Evolutionary conservation across 2,888 invertebrate genomes (phyloP).

Genomic region (Apoda limacodes): DNA sequence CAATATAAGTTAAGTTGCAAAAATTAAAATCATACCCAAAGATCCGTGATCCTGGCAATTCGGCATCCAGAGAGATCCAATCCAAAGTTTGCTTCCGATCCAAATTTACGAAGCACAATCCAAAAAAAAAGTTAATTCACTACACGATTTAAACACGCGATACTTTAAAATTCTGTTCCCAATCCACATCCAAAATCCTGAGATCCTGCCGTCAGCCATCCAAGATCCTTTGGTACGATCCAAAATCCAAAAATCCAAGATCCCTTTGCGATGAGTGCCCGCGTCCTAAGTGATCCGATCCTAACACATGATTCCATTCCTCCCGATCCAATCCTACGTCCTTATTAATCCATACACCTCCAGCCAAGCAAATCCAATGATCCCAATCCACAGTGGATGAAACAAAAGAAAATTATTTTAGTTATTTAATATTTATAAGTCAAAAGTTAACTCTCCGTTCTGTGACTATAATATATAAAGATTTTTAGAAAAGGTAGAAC

Average conservation of each 20-base stretch:
- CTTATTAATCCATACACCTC: slow-evolving; percentile 46
- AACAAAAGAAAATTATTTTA: slow-evolving; percentile 67
- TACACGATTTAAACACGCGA: slow-evolving; percentile 7
- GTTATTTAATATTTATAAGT: slow-evolving; percentile 30
- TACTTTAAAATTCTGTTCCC: slow-evolving; percentile 10
- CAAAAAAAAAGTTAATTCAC: too few relatives aligned
- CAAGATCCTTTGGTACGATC: slow-evolving; percentile 32
- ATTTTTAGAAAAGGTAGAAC: too few relatives aligned
- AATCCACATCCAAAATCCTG: slow-evolving; percentile 16
- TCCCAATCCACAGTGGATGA: slow-evolving; percentile 67
- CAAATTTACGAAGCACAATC: slow-evolving; percentile 9
- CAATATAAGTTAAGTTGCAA: slow-evolving; percentile 56
- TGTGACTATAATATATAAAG: too few relatives aligned
- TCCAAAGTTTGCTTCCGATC: slow-evolving; percentile 5
- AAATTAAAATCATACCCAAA: slow-evolving; percentile 63
- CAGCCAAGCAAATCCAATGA: slow-evolving; percentile 56
- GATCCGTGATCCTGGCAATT: slow-evolving; percentile 39
- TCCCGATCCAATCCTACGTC: slow-evolving; percentile 22
- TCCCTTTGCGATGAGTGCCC: slow-evolving; percentile 29
- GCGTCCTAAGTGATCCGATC: slow-evolving; percentile 17
- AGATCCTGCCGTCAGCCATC: slow-evolving; percentile 14
- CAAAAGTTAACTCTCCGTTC: slow-evolving; percentile 13
- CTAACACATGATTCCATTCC: too few relatives aligned
- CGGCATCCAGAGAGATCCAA: slow-evolving; percentile 17
- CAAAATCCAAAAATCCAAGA: slow-evolving; percentile 32